These are phyloP conservation scores for Aporrectodea caliginosa DNA, from an alignment of 1,140 invertebrate species.

Conservation along the genomic window DNA sequence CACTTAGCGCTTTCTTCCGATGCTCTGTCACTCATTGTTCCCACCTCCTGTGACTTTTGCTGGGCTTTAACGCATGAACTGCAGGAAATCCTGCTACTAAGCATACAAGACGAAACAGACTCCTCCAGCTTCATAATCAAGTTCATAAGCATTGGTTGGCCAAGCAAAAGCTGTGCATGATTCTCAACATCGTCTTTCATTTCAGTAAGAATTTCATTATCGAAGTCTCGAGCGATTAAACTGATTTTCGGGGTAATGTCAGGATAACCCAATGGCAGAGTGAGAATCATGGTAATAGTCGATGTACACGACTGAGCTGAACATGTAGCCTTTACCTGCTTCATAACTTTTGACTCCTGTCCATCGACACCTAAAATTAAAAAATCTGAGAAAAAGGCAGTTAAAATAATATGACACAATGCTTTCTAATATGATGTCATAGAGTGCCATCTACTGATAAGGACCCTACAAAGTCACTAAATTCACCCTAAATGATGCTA, in stretches of 20 bases:
- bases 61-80: not conserved
- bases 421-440: no score
- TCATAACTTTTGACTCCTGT: no score
- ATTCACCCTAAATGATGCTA: no score
- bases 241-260: not conserved
- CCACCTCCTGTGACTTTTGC: not conserved
- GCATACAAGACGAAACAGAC: not conserved
- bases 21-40: no score
- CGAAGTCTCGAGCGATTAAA: not conserved
- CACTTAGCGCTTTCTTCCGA: not conserved
- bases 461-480: no score
- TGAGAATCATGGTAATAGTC: not conserved
- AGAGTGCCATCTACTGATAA: no score
- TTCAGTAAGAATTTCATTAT: not conserved
- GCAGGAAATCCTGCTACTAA: no score
- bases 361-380: no score
- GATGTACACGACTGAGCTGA: not conserved
- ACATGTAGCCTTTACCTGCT: no score
- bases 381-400: no score
- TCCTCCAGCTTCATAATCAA: not conserved
- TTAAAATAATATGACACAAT: no score
- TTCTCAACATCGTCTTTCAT: not conserved
- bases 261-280: not conserved
- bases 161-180: not conserved
- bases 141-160: not conserved